Conservation (phyloP, 2,888 invertebrate genomes). For the Phyllotreta cruciferae region DNA sequence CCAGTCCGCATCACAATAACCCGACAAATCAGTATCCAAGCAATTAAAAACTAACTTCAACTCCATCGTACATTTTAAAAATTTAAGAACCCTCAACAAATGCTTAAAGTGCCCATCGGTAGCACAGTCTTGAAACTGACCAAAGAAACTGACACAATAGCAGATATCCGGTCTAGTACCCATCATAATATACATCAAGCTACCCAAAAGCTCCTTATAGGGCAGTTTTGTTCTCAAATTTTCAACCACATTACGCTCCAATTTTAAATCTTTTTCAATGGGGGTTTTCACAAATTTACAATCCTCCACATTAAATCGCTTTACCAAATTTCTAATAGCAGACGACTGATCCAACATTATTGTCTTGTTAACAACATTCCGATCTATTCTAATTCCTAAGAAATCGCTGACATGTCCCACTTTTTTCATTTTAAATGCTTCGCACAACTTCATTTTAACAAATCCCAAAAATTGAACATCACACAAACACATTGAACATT, state of each 20-base stretch:
- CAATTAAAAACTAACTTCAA: conserved; percentile 23
- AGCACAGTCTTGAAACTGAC: conserved; percentile 29
- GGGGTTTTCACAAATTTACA: conserved; percentile 26
- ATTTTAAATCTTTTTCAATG: conserved; percentile 28
- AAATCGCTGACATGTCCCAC: conserved; percentile 21
- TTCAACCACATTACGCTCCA: conserved; percentile 22
- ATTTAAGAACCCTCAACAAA: conserved; percentile 34
- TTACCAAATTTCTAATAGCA: conserved; percentile 27
- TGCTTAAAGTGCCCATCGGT: conserved; percentile 30
- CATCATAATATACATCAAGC: conserved; percentile 31
- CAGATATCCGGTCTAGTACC: conserved; percentile 26
- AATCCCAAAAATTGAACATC: conserved; percentile 19
- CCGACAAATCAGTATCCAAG: conserved; percentile 1
- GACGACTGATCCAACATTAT: conserved; percentile 29
- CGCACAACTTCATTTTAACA: conserved; percentile 20
- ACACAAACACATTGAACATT: conserved; percentile 29
- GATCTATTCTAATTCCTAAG: conserved; percentile 27
- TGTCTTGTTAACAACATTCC: conserved; percentile 21
- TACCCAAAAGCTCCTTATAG: conserved; percentile 31
- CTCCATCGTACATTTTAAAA: conserved; percentile 27
- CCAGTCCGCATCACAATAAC: conserved; percentile 14
- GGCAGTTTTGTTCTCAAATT: conserved; percentile 22
- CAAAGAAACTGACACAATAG: conserved; percentile 20
- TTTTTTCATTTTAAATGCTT: conserved; percentile 31
- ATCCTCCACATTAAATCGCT: conserved; percentile 25